Evolutionary conservation across 1,140 invertebrate genomes (phyloP).

Genomic region (Drosophila seguyi): DNA sequence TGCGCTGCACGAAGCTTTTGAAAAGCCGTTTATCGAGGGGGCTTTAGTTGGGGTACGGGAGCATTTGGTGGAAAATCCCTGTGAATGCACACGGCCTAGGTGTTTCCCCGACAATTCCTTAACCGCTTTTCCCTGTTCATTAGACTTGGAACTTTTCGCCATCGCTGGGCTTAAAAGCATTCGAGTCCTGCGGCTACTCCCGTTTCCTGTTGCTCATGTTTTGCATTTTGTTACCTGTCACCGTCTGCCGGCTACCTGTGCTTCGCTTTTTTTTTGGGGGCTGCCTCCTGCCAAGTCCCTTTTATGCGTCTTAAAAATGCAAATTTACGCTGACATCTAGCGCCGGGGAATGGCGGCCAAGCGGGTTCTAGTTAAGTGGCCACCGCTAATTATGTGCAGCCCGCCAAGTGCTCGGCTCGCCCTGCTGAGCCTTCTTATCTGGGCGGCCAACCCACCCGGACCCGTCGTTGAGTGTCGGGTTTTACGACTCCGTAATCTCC

Average conservation of each 20-base stretch:
- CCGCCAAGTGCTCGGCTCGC: constrained; percentile 52
- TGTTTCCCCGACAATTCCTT: constrained; percentile 11
- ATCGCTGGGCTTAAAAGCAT: constrained; percentile 28
- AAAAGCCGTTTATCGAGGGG: constrained; percentile 41
- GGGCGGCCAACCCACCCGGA: constrained; percentile 17
- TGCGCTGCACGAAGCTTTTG: constrained; percentile 11
- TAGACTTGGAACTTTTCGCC: constrained; percentile 22
- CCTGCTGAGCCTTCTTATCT: constrained; percentile 48
- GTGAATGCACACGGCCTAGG: constrained; percentile 23
- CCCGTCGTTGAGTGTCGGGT: constrained; percentile 42
- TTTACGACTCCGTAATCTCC: constrained; percentile 73
- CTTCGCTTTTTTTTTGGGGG: constrained; percentile 14
- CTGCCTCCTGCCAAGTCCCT: constrained; percentile 32
- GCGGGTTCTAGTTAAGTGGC: constrained; percentile 57
- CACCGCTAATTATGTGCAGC: constrained; percentile 76
- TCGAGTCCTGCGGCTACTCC: constrained; percentile 57
- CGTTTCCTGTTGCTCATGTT: constrained; percentile 68
- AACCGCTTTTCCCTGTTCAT: constrained; percentile 45
- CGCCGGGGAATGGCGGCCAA: background rate
- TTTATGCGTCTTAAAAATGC: constrained; percentile 75
- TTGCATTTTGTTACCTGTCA: constrained; percentile 51
- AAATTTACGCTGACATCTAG: constrained; percentile 73
- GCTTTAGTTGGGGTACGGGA: background rate
- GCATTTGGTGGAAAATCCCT: background rate
- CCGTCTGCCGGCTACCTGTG: background rate